These are phyloP conservation scores for Hippasteria phrygiana DNA, from an alignment of 53 echinoderm and acorn worm genomes.

Conservation along the genomic window DNA sequence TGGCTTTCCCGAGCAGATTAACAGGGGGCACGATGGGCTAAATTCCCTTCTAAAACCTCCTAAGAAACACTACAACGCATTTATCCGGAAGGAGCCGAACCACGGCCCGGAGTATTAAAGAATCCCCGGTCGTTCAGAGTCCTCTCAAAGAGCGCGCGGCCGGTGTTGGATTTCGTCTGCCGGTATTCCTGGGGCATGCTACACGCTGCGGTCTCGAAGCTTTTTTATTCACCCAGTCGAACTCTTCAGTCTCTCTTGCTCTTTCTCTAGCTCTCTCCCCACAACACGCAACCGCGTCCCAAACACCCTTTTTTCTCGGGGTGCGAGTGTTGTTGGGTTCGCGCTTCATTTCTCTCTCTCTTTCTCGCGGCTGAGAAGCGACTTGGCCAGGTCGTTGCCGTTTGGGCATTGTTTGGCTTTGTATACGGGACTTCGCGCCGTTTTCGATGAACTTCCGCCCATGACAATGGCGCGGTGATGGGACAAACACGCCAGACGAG, in stretches of 20 bases:
- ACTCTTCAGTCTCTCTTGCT: constrained; percentile 9
- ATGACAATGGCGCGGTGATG: constrained; percentile 56
- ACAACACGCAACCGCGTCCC: constrained; percentile 3
- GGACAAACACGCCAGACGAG: constrained; percentile 50
- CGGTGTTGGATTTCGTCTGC: constrained; percentile 64
- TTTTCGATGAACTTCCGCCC: constrained; percentile 52
- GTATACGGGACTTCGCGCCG: constrained; percentile 44
- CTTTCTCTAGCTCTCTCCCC: not conserved
- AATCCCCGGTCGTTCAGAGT: constrained; percentile 40
- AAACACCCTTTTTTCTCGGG: constrained; percentile 15
- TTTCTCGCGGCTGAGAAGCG: constrained; percentile 7
- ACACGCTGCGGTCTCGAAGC: constrained; percentile 22
- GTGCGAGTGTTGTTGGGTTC: constrained; percentile 15
- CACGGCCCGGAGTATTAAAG: constrained; percentile 77
- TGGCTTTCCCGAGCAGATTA: constrained; percentile 83
- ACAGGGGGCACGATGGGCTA: constrained; percentile 73
- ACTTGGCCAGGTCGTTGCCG: constrained; percentile 59
- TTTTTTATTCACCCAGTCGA: constrained; percentile 4
- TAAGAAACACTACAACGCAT: constrained; percentile 78
- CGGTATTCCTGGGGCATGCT: constrained; percentile 59
- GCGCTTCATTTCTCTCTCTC: constrained; percentile 15
- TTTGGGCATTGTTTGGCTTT: constrained; percentile 52
- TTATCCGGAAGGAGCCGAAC: constrained; percentile 80
- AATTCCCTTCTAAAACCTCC: constrained; percentile 84
- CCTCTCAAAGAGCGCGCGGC: constrained; percentile 54